A percentile compares a stretch with the other conserved stretches of the same genome.
phyloP scores from a whole-genome alignment of 2,888 invertebrate genomes.

The Gryllus longicercus region DNA sequence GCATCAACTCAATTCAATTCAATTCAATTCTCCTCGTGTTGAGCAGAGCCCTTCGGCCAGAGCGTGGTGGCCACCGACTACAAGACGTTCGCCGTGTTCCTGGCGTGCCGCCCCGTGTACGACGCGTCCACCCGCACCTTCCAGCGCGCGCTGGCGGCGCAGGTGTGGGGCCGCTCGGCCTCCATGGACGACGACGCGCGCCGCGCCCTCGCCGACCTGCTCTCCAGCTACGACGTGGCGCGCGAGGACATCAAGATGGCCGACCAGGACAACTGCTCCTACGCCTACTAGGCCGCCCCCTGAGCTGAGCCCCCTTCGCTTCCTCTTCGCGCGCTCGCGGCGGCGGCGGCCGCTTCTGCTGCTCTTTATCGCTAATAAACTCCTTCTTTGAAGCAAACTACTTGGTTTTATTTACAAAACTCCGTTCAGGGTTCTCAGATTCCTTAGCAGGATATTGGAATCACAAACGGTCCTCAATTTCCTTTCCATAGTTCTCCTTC shows the following conservation, averaged over 20 bases:
- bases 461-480: too few species aligned
- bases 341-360: too few species aligned
- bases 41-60: slow-evolving; percentile 32
- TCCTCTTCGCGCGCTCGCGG: too few species aligned
- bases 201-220: slow-evolving; percentile 33
- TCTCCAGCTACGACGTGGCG: slow-evolving; percentile 35
- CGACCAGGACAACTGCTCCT: slow-evolving; percentile 33
- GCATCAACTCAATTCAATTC: too few species aligned
- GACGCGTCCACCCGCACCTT: slow-evolving; percentile 32
- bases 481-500: too few species aligned
- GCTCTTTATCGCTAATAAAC: too few species aligned
- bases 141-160: slow-evolving; percentile 31
- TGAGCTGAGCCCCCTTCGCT: neutral
- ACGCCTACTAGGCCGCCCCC: neutral
- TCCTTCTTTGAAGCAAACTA: too few species aligned
- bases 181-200: slow-evolving; percentile 31
- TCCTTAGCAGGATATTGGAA: too few species aligned
- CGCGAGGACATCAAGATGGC: slow-evolving; percentile 27
- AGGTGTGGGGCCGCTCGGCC: slow-evolving; percentile 31
- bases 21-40: too few species aligned
- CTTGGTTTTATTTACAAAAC: too few species aligned
- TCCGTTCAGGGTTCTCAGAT: too few species aligned
- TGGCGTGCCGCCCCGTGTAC: slow-evolving; percentile 34
- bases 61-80: slow-evolving; percentile 36
- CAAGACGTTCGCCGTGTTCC: slow-evolving; percentile 34